Conservation (phyloP, 2,888 invertebrate species). For the Melanostoma scalare region DNA sequence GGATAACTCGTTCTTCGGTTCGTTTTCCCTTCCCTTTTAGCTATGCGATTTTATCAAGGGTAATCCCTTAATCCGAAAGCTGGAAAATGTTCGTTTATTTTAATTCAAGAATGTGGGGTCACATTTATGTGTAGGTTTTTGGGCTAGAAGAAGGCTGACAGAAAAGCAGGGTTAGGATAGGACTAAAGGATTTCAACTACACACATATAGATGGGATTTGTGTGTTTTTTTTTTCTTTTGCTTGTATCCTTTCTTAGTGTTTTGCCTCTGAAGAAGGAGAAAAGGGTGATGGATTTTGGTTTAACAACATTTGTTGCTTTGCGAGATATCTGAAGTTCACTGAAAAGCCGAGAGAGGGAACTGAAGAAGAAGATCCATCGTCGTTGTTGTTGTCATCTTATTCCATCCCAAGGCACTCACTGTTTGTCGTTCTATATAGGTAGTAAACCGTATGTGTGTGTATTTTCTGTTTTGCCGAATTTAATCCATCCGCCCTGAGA, state of each 20-base stretch:
- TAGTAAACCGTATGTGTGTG: not conserved
- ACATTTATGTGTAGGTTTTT: conserved; percentile 12
- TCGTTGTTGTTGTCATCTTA: conserved; percentile 35
- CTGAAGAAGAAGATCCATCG: conserved; percentile 31
- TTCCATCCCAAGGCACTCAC: conserved; percentile 23
- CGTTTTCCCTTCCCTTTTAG: conserved; percentile 13
- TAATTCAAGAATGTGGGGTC: conserved; percentile 70
- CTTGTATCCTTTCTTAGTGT: conserved; percentile 13
- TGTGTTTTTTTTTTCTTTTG: conserved; percentile 8
- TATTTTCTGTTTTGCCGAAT: conserved; percentile 52
- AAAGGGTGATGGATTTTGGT: conserved; percentile 68
- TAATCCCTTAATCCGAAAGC: conserved; percentile 75
- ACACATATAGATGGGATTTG: conserved; percentile 57
- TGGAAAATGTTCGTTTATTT: conserved; percentile 74
- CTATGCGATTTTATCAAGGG: conserved; percentile 72
- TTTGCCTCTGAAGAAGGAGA: conserved; percentile 29
- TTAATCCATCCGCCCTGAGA: conserved; percentile 68
- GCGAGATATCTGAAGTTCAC: conserved; percentile 43
- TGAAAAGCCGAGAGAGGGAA: conserved; percentile 31
- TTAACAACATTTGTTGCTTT: conserved; percentile 71
- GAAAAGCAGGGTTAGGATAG: conserved; percentile 32
- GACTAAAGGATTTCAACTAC: conserved; percentile 48
- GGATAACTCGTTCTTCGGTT: conserved; percentile 74
- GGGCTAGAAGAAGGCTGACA: conserved; percentile 6
- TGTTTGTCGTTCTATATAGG: not conserved